phyloP scores from a whole-genome alignment of 2,797 vertebrate species.

The Sebastes flavidus region DNA sequence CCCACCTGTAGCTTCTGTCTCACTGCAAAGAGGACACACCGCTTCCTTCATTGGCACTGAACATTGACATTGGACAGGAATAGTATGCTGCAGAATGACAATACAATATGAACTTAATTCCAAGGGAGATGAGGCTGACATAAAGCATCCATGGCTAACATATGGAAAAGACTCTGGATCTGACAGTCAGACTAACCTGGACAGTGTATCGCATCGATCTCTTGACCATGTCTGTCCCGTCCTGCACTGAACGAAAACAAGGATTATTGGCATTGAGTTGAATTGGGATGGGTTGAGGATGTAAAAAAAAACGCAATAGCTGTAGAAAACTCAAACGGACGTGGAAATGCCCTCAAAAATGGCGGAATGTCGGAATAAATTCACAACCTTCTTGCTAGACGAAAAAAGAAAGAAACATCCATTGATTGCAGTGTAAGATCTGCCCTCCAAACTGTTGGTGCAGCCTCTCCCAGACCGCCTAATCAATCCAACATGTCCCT shows the following conservation, averaged over 20 bases:
- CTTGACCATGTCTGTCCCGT: background rate
- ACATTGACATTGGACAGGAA: background rate
- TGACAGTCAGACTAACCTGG: background rate
- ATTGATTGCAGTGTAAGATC: background rate
- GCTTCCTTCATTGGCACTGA: background rate
- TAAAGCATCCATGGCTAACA: background rate
- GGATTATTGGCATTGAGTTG: background rate
- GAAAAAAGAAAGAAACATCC: background rate
- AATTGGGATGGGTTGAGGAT: background rate
- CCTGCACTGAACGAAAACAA: background rate
- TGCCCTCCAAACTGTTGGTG: background rate
- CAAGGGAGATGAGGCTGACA: background rate
- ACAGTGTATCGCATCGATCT: background rate
- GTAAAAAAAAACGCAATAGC: background rate
- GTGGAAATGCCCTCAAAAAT: background rate
- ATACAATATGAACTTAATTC: background rate
- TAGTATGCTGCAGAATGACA: background rate
- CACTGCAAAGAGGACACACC: background rate
- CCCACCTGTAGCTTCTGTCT: background rate
- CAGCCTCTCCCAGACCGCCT: constrained; percentile 9
- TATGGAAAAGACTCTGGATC: background rate
- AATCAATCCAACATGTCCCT: constrained; percentile 66
- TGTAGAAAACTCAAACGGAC: background rate
- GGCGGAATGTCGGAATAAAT: background rate
- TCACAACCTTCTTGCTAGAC: background rate